phyloP scores from a whole-genome alignment of 2,113 vertebrate species.

The Lepus europaeus region DNA sequence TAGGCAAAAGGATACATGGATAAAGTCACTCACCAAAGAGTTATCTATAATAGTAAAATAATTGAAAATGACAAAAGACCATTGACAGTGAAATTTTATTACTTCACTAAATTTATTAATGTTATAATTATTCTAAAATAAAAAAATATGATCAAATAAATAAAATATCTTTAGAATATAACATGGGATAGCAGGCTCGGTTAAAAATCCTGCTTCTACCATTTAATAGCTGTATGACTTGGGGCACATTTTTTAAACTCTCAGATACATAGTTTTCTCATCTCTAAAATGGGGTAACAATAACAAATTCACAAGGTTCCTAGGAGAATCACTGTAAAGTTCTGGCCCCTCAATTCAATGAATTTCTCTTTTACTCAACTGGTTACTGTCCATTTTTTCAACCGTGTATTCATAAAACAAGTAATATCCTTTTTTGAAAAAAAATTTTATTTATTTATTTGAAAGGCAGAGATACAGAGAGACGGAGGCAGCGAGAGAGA shows the following conservation, averaged over 20 bases:
- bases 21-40: slow-evolving; percentile 3
- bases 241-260: background rate
- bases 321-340: background rate
- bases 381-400: background rate
- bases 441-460: no score
- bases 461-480: no score
- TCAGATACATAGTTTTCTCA: slow-evolving; percentile 16
- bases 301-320: background rate
- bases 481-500: no score
- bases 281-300: slow-evolving; percentile 28
- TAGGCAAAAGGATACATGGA: background rate
- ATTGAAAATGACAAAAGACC: slow-evolving; percentile 32
- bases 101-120: slow-evolving; percentile 18
- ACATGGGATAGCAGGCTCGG: background rate
- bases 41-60: slow-evolving; percentile 51
- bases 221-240: slow-evolving; percentile 37
- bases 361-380: background rate
- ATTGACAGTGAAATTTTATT: slow-evolving; percentile 23
- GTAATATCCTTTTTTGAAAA: no score
- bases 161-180: slow-evolving; percentile 4
- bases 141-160: slow-evolving; percentile 41
- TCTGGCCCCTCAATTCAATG: background rate
- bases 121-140: slow-evolving; percentile 51
- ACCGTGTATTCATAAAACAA: background rate
- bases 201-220: slow-evolving; percentile 40